Evolutionary conservation across 2,888 invertebrate genomes (phyloP).

Genomic region (Scaptomyza reducta): DNA sequence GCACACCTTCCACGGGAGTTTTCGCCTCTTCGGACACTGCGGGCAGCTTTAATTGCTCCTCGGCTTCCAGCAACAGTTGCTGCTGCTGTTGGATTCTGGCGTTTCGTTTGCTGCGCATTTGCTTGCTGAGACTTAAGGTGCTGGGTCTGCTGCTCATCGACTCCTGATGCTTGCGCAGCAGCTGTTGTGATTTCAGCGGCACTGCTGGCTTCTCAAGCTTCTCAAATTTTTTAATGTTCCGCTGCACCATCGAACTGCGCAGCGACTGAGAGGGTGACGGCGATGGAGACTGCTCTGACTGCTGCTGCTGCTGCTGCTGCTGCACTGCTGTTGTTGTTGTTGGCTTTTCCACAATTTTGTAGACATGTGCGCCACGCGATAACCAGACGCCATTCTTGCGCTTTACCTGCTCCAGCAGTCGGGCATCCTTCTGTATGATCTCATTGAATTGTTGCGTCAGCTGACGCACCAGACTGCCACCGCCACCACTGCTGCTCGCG

Average conservation of each 20-base stretch:
- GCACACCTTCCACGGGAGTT: slow-evolving; percentile 49
- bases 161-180: slow-evolving; percentile 81
- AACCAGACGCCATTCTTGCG: slow-evolving; percentile 85
- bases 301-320: not conserved
- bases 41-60: slow-evolving; percentile 42
- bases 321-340: slow-evolving; percentile 1
- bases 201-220: slow-evolving; percentile 80
- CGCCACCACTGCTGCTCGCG: not conserved
- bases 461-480: slow-evolving; percentile 87
- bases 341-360: slow-evolving; percentile 82
- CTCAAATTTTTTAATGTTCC: slow-evolving; percentile 80
- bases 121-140: slow-evolving; percentile 40
- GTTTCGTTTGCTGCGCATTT: slow-evolving; percentile 28
- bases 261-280: slow-evolving; percentile 1
- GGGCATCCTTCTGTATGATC: slow-evolving; percentile 85
- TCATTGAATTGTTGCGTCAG: slow-evolving; percentile 89
- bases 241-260: slow-evolving; percentile 76
- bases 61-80: slow-evolving; percentile 11
- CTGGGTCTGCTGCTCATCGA: slow-evolving; percentile 50
- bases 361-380: slow-evolving; percentile 83
- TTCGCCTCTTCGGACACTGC: slow-evolving; percentile 73
- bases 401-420: slow-evolving; percentile 86
- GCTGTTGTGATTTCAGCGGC: slow-evolving; percentile 79
- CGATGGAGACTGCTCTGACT: not conserved
- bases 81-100: slow-evolving; percentile 18